A percentile compares a stretch with the other conserved stretches of the same genome.
Conservation (phyloP, 2,797 vertebrate species). For the Hippocampus kuda region DNA sequence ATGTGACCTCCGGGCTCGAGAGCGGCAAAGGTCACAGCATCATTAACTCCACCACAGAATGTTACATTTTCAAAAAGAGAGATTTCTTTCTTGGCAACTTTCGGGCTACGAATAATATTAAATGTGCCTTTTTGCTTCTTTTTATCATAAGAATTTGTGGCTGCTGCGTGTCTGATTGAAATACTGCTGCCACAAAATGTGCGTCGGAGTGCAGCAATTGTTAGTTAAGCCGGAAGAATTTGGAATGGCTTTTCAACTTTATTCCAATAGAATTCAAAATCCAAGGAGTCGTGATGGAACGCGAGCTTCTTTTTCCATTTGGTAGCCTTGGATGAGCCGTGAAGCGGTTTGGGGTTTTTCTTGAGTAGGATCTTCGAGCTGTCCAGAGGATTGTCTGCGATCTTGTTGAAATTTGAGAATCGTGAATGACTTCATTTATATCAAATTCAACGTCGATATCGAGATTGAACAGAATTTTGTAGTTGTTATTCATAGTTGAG, state of each 20-base stretch:
- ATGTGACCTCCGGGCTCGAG: slow-evolving; percentile 6
- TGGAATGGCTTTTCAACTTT: too few species aligned
- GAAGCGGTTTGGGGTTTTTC: background rate
- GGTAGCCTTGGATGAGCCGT: background rate
- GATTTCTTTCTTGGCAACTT: background rate
- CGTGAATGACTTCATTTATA: too few species aligned
- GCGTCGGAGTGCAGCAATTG: too few species aligned
- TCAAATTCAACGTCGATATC: background rate
- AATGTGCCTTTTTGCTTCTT: too few species aligned
- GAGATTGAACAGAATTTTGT: too few species aligned
- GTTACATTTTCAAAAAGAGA: background rate
- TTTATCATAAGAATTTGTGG: too few species aligned
- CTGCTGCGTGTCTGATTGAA: too few species aligned
- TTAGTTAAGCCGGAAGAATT: too few species aligned
- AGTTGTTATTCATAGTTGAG: background rate
- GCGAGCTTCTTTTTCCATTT: background rate
- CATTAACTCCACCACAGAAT: slow-evolving; percentile 1
- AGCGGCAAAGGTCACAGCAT: background rate
- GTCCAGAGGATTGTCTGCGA: too few species aligned
- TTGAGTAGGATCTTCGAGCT: background rate
- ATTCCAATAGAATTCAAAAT: too few species aligned
- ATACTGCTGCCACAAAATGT: too few species aligned
- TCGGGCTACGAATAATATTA: background rate
- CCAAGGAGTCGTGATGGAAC: background rate
- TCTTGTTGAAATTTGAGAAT: too few species aligned